Conservation (phyloP, 2,888 invertebrate species). For the Frankliniella intonsa region DNA sequence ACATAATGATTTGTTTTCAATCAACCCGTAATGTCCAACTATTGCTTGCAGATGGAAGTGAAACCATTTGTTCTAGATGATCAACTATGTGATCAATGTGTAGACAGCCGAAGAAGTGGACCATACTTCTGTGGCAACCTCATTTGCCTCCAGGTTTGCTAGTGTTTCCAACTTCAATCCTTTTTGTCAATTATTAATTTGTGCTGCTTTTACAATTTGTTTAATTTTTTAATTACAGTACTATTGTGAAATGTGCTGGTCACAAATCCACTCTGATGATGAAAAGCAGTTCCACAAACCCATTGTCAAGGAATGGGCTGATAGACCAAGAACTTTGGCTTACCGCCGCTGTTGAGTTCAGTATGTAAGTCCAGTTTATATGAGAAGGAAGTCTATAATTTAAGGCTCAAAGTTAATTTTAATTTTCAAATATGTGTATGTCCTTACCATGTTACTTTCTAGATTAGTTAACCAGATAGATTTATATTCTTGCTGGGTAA, state of each 20-base stretch:
- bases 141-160: conserved; percentile 86
- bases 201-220: conserved; percentile 40
- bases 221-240: conserved; percentile 58
- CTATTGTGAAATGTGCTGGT: conserved; percentile 99
- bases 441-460: no score
- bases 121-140: conserved; percentile 99
- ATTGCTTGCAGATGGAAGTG: conserved; percentile 63
- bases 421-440: no score
- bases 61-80: conserved; percentile 99
- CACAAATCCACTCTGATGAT: conserved; percentile 93
- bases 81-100: conserved; percentile 99
- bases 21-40: neutral
- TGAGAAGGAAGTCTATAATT: no score
- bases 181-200: neutral
- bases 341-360: conserved; percentile 92
- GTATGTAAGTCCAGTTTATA: neutral
- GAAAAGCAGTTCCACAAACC: conserved; percentile 99
- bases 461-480: neutral
- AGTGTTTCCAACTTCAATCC: neutral
- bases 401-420: no score
- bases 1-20: neutral
- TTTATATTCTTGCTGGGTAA: neutral
- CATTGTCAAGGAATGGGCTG: conserved; percentile 97
- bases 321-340: conserved; percentile 90
- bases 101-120: conserved; percentile 97